Base-by-base conservation (phyloP, 2,888 invertebrate species). In the Pollenia labialis region DNA sequence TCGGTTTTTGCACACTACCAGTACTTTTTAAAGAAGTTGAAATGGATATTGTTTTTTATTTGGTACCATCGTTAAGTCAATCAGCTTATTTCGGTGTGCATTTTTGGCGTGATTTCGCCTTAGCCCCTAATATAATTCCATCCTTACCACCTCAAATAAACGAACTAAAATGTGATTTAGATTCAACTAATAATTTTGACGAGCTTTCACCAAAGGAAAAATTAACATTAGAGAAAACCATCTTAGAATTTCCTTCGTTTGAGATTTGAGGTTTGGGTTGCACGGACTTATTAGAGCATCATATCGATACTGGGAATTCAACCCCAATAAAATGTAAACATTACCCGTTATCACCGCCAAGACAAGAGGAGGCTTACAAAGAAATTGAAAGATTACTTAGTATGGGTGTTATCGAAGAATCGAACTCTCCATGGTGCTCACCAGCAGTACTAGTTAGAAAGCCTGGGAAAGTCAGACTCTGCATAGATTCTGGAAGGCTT, bases 301-400 rank as follows among this genome's bases (percentile, higher is more conserved):
- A 66, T 54, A 77, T 77, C 18, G 66, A 77, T 42, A 77, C 56
- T 6, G 77, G 66, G 10, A 68, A 77, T 11, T 40, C 77, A 7
- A 62, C 58, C 0, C 86, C 86, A 0, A 68, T 83, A 4, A 83
- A 83, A 42, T 44, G 66, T 9, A 83, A 58, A 74, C 74, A 85
- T 16, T 85, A 64, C 48, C 86, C 76, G 3, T 46, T 83, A n/a
- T 87, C 80, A 0, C 85, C 85, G 12, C 83, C 86, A 4, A 54
- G 77, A 11, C 77, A 86, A 54, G 62, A 46, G 4, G 66, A 75
- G 54, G 77, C 52, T 9, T 84, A 68, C 48, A 48, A 44, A 8
- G 85, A 85, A 52, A 50, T 83, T 4, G 77, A 80, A n/a, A 44
- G 81, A 10, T 42, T 85, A 52, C 50, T 85, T 10, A 46, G 46